A percentile compares a stretch with the other conserved stretches of the same genome.
These are phyloP conservation scores for Spea multiplicata DNA, from an alignment of 2,113 vertebrate species.

Conservation along the genomic window DNA sequence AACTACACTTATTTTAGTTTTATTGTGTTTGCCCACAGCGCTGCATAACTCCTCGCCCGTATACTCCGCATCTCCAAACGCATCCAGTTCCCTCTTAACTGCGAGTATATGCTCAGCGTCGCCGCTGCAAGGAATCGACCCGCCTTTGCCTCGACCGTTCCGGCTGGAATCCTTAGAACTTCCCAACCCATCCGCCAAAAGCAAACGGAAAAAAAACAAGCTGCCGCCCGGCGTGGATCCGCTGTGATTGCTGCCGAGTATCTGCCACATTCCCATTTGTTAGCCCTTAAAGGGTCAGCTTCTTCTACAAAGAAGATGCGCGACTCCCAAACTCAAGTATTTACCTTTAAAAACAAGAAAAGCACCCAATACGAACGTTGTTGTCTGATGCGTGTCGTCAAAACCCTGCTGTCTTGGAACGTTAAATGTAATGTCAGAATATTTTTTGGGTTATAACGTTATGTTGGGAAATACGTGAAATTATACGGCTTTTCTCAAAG, in stretches of 20 bases:
- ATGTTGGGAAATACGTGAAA: too few species aligned
- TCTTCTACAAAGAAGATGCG: too few species aligned
- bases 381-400: too few species aligned
- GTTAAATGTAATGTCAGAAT: too few species aligned
- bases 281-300: too few species aligned
- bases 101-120: conserved; percentile 51
- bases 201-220: conserved; percentile 75
- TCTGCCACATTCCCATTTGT: background rate
- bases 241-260: background rate
- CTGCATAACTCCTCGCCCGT: conserved; percentile 46
- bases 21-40: conserved; percentile 50
- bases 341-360: too few species aligned
- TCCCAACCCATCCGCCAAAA: conserved; percentile 57
- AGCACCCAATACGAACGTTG: too few species aligned
- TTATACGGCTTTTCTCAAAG: too few species aligned
- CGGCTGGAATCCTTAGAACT: conserved; percentile 75
- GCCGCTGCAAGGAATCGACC: conserved; percentile 51
- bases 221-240: background rate
- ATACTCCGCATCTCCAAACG: conserved; percentile 51
- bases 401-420: too few species aligned
- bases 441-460: too few species aligned
- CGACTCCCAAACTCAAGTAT: too few species aligned
- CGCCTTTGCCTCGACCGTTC: conserved; percentile 75
- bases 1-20: too few species aligned
- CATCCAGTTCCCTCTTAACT: conserved; percentile 52